These are phyloP conservation scores for Hippopotamus amphibius DNA, from an alignment of 2,113 vertebrate species.

Conservation along the genomic window DNA sequence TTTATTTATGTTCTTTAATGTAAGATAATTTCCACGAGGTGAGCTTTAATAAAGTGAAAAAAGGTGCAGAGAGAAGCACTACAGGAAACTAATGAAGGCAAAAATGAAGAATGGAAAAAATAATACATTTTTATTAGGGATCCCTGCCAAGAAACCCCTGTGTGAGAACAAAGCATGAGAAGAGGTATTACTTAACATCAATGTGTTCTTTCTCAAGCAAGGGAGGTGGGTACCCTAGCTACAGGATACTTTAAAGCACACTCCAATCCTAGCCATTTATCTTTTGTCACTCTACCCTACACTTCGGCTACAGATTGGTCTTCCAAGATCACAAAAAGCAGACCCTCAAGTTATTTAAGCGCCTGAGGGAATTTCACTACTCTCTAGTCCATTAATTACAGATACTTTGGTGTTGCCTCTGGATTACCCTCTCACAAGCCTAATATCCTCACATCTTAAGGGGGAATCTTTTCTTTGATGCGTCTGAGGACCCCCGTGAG, in stretches of 20 bases:
- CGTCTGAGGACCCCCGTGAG: not conserved
- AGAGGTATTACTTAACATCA: not conserved
- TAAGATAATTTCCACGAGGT: slow-evolving; percentile 79
- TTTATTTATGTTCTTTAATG: slow-evolving; percentile 83
- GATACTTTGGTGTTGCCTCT: not conserved
- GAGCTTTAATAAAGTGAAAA: slow-evolving; percentile 80
- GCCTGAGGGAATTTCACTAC: not conserved
- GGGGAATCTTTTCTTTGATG: not conserved
- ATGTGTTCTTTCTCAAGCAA: not conserved
- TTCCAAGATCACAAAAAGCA: not conserved
- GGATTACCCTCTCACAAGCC: not conserved
- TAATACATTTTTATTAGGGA: slow-evolving; percentile 71
- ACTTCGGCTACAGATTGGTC: not conserved
- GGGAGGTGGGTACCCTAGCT: not conserved
- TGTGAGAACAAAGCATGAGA: slow-evolving; percentile 45
- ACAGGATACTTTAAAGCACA: not conserved
- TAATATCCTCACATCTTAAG: not conserved
- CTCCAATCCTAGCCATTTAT: not conserved
- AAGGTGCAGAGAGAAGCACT: slow-evolving; percentile 60
- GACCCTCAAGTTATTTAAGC: not conserved
- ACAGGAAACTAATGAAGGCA: slow-evolving; percentile 83
- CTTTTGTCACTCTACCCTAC: not conserved
- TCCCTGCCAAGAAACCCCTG: slow-evolving; percentile 58
- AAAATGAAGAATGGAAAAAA: slow-evolving; percentile 85
- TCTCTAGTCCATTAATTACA: not conserved